Percentiles rank a stretch among this genome's conserved stretches.
Evolutionary conservation across 2,113 vertebrate genomes (phyloP).

Genomic region (Falco punctatus): DNA sequence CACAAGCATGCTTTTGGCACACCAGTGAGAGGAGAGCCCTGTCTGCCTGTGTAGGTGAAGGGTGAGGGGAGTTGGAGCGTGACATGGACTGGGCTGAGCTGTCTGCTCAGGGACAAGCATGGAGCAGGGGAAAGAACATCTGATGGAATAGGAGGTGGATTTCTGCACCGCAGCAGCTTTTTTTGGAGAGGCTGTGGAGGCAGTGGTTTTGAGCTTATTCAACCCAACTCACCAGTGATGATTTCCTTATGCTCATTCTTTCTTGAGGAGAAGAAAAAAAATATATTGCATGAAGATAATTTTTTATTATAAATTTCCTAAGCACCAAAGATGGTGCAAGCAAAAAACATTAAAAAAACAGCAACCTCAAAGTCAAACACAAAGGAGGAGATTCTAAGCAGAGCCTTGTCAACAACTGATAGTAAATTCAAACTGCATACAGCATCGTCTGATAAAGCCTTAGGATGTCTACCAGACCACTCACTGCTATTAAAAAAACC

Average conservation of each 20-base stretch:
- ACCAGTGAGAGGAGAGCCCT: neutral
- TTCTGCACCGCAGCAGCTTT: neutral
- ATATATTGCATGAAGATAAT: neutral
- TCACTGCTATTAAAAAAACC: neutral
- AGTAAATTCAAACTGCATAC: neutral
- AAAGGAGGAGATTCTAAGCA: neutral
- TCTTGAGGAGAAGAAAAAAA: neutral
- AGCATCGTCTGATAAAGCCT: neutral
- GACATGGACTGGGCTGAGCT: neutral
- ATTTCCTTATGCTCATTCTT: slow-evolving; percentile 15
- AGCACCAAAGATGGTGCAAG: neutral
- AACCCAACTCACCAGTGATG: neutral
- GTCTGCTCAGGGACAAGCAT: neutral
- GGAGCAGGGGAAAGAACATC: neutral
- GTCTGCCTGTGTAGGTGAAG: neutral
- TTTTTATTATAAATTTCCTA: neutral
- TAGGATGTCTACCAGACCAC: neutral
- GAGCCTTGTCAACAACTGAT: neutral
- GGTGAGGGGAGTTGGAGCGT: neutral
- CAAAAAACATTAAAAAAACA: neutral
- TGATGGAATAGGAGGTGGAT: neutral
- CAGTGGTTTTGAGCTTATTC: neutral
- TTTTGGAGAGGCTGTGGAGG: neutral
- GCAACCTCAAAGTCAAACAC: neutral
- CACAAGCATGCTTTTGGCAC: neutral